Evolutionary conservation across 2,888 invertebrate species (phyloP).

Genomic region (Portevinia maculata): DNA sequence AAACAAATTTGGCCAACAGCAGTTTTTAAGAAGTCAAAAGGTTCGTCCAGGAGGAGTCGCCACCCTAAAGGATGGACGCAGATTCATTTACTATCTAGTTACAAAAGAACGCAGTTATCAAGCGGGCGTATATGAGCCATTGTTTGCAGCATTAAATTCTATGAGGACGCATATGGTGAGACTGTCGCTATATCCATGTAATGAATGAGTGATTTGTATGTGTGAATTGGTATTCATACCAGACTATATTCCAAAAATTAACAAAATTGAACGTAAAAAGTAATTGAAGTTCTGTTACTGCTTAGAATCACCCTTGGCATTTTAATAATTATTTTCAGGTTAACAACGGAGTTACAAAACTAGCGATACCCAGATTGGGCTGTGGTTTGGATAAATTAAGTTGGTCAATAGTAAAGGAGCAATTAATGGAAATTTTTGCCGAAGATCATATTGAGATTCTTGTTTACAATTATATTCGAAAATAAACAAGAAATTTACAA

Average conservation of each 20-base stretch:
- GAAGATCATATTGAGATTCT: conserved; percentile 82
- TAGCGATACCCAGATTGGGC: conserved; percentile 87
- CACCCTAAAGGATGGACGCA: conserved; percentile 79
- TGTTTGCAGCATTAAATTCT: conserved; percentile 81
- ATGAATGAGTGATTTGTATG: too few relatives aligned
- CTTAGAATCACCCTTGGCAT: background rate
- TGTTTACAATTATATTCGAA: conserved; percentile 83
- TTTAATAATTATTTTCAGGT: conserved; percentile 78
- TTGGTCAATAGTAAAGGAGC: conserved; percentile 85
- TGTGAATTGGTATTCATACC: too few relatives aligned
- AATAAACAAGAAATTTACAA: conserved; percentile 29
- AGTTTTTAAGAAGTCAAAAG: conserved; percentile 78
- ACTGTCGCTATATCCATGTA: too few relatives aligned
- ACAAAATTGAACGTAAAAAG: too few relatives aligned
- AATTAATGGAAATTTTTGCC: conserved; percentile 84
- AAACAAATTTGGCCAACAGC: conserved; percentile 79
- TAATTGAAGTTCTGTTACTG: background rate
- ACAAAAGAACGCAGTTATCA: conserved; percentile 84
- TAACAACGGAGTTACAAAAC: conserved; percentile 83
- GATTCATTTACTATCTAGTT: conserved; percentile 85
- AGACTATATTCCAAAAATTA: too few relatives aligned
- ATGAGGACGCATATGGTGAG: conserved; percentile 81
- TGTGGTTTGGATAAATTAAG: conserved; percentile 86
- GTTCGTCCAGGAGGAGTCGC: conserved; percentile 83
- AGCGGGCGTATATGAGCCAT: conserved; percentile 83